phyloP scores from a whole-genome alignment of 2,113 vertebrate genomes.

The Odobenus rosmarus region DNA sequence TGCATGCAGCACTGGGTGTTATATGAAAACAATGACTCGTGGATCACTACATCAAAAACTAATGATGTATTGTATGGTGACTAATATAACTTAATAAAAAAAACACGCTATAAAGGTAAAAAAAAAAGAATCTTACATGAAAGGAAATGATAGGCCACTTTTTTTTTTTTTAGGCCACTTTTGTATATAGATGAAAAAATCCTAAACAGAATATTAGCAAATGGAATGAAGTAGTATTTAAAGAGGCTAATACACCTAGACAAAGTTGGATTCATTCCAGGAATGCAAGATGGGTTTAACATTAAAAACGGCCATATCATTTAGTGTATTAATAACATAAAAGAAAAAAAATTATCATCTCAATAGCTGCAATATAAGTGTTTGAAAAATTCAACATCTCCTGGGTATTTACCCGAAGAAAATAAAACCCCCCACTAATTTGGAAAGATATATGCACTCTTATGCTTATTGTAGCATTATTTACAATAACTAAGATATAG shows the following conservation, averaged over 20 bases:
- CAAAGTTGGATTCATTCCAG: neutral
- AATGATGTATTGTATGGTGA: too few species aligned
- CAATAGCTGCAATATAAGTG: neutral
- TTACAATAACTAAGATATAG: neutral
- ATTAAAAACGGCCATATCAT: neutral
- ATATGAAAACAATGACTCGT: too few species aligned
- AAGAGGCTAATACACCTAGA: neutral
- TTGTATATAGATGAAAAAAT: neutral
- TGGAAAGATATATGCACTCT: neutral
- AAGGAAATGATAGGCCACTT: neutral
- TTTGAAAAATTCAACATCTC: neutral
- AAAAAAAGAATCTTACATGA: neutral
- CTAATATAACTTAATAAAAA: too few species aligned
- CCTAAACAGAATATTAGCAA: neutral
- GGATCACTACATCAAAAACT: too few species aligned
- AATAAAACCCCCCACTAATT: neutral
- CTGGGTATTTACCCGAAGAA: neutral
- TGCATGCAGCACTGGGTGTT: too few species aligned
- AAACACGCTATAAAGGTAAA: too few species aligned
- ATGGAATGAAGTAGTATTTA: neutral
- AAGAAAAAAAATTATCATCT: neutral
- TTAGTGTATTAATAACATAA: neutral
- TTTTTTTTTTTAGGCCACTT: neutral
- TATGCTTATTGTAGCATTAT: neutral
- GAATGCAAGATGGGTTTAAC: constrained; percentile 26